phyloP scores from a whole-genome alignment of 2,888 invertebrate genomes.

The Eupithecia tripunctaria region DNA sequence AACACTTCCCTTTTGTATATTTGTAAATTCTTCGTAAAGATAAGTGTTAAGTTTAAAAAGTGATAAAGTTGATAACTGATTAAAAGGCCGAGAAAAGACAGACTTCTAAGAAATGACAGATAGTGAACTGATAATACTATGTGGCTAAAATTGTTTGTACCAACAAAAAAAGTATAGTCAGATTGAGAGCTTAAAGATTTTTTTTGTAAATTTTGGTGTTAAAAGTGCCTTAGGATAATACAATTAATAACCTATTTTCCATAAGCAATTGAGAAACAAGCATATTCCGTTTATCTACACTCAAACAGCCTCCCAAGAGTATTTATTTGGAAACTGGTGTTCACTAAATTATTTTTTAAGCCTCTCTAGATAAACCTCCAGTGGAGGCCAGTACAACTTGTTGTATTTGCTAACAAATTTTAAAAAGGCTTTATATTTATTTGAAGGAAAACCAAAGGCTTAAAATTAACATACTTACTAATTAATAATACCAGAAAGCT shows the following conservation, averaged over 20 bases:
- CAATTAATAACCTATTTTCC: neutral
- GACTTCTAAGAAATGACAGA: conserved; percentile 9
- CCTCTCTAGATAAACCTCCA: neutral
- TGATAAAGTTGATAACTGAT: conserved; percentile 35
- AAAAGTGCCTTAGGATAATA: conserved; percentile 28
- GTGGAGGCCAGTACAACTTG: neutral
- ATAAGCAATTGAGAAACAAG: neutral
- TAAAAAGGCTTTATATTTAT: neutral
- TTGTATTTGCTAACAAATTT: neutral
- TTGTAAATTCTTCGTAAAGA: conserved; percentile 35
- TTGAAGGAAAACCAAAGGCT: too few species aligned
- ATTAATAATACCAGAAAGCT: too few species aligned
- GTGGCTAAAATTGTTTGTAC: neutral
- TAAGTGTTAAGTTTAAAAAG: conserved; percentile 28
- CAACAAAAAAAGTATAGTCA: neutral
- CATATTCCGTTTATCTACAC: neutral
- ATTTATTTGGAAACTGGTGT: neutral
- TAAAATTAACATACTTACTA: too few species aligned
- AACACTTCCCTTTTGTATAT: conserved; percentile 37
- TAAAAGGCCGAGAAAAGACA: conserved; percentile 1
- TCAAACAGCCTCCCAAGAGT: neutral
- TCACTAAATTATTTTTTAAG: neutral
- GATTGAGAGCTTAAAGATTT: neutral
- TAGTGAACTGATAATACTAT: conserved; percentile 16
- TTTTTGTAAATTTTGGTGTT: conserved; percentile 24